Conservation (phyloP, 2,888 invertebrate species). For the Stenoptilia bipunctidactyla region DNA sequence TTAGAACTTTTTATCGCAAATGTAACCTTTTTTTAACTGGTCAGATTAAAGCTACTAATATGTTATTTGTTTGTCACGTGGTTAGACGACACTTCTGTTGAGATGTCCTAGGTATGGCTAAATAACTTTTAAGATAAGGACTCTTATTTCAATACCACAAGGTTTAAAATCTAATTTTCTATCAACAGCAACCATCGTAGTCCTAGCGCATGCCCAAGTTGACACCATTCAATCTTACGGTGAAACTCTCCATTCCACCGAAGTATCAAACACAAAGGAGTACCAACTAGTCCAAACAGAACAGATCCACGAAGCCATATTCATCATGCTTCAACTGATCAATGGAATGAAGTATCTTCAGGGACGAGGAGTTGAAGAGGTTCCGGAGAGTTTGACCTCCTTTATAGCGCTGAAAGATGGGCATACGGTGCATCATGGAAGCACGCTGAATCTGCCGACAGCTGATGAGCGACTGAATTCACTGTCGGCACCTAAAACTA, state of each 20-base stretch:
- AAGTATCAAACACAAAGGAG: constrained; percentile 51
- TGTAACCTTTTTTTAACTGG: too few species aligned
- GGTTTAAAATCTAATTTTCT: too few species aligned
- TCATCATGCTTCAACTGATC: constrained; percentile 84
- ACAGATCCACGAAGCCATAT: constrained; percentile 77
- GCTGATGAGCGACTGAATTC: constrained; percentile 56
- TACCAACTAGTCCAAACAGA: constrained; percentile 56
- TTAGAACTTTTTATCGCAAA: too few species aligned
- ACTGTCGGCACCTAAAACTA: constrained; percentile 59
- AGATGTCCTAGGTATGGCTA: too few species aligned
- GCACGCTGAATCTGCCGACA: constrained; percentile 30
- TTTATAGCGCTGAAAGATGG: constrained; percentile 80
- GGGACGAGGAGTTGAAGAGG: constrained; percentile 85
- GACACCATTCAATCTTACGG: constrained; percentile 82
- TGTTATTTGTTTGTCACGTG: too few species aligned
- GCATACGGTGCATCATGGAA: constrained; percentile 30
- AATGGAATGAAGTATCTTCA: constrained; percentile 86
- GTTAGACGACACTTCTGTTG: too few species aligned
- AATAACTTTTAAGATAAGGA: too few species aligned
- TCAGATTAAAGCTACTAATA: too few species aligned
- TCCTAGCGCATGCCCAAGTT: constrained; percentile 80
- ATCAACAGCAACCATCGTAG: constrained; percentile 79
- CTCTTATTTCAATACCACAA: too few species aligned
- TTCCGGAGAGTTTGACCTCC: constrained; percentile 77
- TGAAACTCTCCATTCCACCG: constrained; percentile 68